Evolutionary conservation across 2,113 vertebrate species (phyloP).

Genomic region (Amphiprion ocellaris): DNA sequence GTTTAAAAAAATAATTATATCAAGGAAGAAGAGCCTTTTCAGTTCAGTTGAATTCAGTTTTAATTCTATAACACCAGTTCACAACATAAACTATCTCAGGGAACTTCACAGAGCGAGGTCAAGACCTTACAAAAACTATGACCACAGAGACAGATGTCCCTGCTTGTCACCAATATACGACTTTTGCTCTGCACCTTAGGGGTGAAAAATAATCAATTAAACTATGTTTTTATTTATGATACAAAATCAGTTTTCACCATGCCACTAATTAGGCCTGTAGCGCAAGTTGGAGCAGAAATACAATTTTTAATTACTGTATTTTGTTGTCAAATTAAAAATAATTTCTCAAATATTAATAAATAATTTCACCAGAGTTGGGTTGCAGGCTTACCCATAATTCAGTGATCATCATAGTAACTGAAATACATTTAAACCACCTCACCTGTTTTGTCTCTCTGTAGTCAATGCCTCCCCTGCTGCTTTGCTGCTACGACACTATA

Average conservation of each 20-base stretch:
- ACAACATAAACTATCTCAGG: too few relatives aligned
- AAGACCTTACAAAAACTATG: too few relatives aligned
- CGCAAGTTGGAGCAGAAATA: neutral
- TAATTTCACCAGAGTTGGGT: too few relatives aligned
- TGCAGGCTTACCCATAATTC: too few relatives aligned
- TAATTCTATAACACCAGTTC: too few relatives aligned
- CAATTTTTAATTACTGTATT: neutral
- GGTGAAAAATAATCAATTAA: neutral
- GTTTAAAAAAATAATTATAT: neutral
- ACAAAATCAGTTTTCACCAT: neutral
- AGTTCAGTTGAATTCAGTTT: neutral
- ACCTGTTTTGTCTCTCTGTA: slow-evolving; percentile 1
- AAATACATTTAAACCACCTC: neutral
- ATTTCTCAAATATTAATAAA: too few relatives aligned
- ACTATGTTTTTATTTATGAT: neutral
- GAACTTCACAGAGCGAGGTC: too few relatives aligned
- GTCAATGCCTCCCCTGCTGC: neutral
- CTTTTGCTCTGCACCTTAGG: too few relatives aligned
- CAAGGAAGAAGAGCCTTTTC: neutral
- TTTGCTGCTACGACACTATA: neutral
- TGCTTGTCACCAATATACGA: too few relatives aligned
- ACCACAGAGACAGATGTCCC: too few relatives aligned
- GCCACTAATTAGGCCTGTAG: neutral
- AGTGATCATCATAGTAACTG: neutral
- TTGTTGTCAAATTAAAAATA: neutral